Base-by-base conservation (phyloP, 2,888 invertebrate genomes). In the Volucella zonaria region DNA sequence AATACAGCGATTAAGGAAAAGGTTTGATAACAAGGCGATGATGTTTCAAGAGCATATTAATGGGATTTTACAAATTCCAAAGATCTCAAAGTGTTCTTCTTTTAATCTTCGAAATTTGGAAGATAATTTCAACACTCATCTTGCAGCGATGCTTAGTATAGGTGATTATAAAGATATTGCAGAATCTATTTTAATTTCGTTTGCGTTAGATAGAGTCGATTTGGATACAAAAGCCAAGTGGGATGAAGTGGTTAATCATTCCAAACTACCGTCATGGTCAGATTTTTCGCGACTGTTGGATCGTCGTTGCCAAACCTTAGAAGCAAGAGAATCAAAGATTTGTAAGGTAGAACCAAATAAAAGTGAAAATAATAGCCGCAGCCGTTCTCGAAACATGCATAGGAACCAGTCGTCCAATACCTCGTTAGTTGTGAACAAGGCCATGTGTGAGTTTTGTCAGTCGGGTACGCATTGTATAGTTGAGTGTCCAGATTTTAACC, bases 121-220 rank as follows among this genome's bases (percentile, higher is more conserved):
- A 42, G 66, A 64, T 18, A 73, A 45, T n/a, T 38, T 73, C 9
- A 73, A 56, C 12, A 51, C 66, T 0, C 75, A 75, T 67, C 15
- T 58, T 4, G 38, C 42, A 2, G 75, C 59, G 8, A 67, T 75
- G 58, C 58, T 67, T 15, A 14, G 38, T 1, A 43, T 67, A 18
- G 59, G 75, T 15, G n/a, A 58, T 51, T 31, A 75, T 6, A 40
- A 75, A 42, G 42, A 66, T 47, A 75, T 66, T 40, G 31, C n/a
- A 40, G 31, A 38, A 14, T 11, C 47, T 4, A 62, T 73, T 40
- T 43, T 61, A n/a, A 66, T 75, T 42, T 66, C 47, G 2, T 66
- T 47, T 38, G 66, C 75, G 15, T 9, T 75, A 12, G 66, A 75
- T 11, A 40, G 23, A 64, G 43, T 62, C 10, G 56, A 68, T 58